Base-by-base conservation (phyloP, 1,140 invertebrate species). In the Acromyrmex charruanus region DNA sequence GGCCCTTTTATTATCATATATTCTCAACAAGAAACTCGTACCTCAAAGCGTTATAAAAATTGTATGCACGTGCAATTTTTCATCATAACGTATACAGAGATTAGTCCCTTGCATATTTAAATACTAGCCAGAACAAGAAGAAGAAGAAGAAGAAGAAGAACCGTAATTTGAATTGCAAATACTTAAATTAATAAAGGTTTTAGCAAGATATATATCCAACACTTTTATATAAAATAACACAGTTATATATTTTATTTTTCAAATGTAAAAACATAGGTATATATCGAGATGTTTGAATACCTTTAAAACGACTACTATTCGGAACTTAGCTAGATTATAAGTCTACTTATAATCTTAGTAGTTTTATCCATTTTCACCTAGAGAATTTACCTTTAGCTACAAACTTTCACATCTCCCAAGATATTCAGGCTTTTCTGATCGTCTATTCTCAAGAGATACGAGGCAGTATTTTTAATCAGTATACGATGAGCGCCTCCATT, bases 401-500 rank as follows among this genome's bases (percentile, higher is more conserved):
- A 61, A 84, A 84, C 69, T 75, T 84, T 75, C 14, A 61, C 69
- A 55, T 84, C 80, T 84, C 80, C 21, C 55, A 35, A 39, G 80
- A 84, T 61, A 74, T 61, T 25, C 55, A 81, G 80, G 74, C 80
- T 84, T 84, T 84, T 84, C 80, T 84, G 69, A 84, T 84, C 80
- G 59, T 55, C 55, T 84, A 84, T 61, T 61, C 82, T 79, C 71
- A 39, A 66, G 82, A 79, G 82, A 85, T 65, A 71, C 59, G 66
- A 79, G 71, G 77, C 51, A 68, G 82, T 85, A 85, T 85, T 85
- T 85, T 85, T 85, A 85, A 85, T 85, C 71, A 85, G 59, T 79
- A 85, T 77, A 79, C 75, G 59, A 85, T 85, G 69, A 84, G 69
- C 59, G 59, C 31, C 31, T 55, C 82, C 61, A 79, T 85, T 79